Percentiles rank a stretch among this genome's conserved stretches.
phyloP scores from a whole-genome alignment of 2,113 vertebrate genomes.

The Heterocephalus glaber region DNA sequence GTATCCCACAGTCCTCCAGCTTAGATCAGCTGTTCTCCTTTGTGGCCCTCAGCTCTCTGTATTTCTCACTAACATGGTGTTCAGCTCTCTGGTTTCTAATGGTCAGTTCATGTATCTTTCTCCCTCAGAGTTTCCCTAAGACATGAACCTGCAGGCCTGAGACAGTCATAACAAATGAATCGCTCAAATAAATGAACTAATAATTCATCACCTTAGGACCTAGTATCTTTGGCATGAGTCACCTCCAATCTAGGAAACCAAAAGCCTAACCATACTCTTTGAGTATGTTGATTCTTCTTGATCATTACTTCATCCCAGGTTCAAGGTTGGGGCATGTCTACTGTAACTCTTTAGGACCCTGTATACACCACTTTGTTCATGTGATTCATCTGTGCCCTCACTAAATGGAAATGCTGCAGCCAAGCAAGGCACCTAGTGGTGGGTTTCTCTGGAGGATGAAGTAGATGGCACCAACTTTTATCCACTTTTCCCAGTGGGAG shows the following conservation, averaged over 20 bases:
- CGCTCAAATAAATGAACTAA: slow-evolving; percentile 28
- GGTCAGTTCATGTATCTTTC: background rate
- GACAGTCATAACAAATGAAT: background rate
- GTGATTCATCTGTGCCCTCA: background rate
- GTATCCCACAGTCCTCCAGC: background rate
- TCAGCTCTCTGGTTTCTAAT: background rate
- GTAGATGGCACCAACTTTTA: slow-evolving; percentile 51
- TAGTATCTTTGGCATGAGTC: background rate
- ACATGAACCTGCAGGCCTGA: background rate
- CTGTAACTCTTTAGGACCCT: background rate
- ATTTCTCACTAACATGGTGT: background rate
- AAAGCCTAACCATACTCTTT: background rate
- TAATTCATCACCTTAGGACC: background rate
- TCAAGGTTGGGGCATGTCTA: background rate
- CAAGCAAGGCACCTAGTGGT: slow-evolving; percentile 44
- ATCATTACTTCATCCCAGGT: background rate
- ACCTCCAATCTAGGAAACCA: background rate
- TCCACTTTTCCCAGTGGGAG: background rate
- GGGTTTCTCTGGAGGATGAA: background rate
- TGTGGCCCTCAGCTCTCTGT: background rate
- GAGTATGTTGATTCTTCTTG: background rate
- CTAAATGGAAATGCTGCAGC: slow-evolving; percentile 18
- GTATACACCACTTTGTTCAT: background rate
- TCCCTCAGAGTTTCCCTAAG: background rate
- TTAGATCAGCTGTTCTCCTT: background rate